phyloP scores from a whole-genome alignment of 2,113 vertebrate genomes.

The Cochlearius cochlearius region DNA sequence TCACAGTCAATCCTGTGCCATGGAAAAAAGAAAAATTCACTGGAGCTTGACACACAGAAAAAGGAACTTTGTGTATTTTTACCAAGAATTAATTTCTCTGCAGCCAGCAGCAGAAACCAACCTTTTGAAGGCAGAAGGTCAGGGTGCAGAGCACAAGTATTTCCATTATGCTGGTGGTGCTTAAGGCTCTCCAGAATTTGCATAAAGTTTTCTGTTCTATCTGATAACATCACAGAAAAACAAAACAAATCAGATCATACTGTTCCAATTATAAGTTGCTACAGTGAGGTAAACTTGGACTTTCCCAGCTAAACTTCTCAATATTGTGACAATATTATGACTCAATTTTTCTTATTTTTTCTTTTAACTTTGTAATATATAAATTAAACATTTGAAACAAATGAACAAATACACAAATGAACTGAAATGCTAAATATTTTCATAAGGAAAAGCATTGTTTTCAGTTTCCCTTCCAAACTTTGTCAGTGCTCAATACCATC shows the following conservation, averaged over 20 bases:
- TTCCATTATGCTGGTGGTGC: not conserved
- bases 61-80: rapidly evolving
- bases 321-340: not conserved
- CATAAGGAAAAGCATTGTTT: not conserved
- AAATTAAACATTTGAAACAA: not conserved
- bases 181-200: not conserved
- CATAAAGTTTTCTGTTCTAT: not conserved
- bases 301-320: not conserved
- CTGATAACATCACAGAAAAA: not conserved
- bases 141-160: not conserved
- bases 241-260: not conserved
- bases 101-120: not conserved
- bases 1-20: not conserved
- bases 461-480: not conserved
- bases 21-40: not conserved
- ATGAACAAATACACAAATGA: not conserved
- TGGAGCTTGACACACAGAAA: not conserved
- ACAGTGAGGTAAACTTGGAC: not conserved
- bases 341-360: constrained; percentile 7
- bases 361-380: not conserved
- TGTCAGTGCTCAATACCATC: not conserved
- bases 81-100: not conserved
- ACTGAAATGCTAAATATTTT: not conserved
- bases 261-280: not conserved
- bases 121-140: rapidly evolving